Conservation (phyloP, 2,797 vertebrate genomes). For the Channa striata region DNA sequence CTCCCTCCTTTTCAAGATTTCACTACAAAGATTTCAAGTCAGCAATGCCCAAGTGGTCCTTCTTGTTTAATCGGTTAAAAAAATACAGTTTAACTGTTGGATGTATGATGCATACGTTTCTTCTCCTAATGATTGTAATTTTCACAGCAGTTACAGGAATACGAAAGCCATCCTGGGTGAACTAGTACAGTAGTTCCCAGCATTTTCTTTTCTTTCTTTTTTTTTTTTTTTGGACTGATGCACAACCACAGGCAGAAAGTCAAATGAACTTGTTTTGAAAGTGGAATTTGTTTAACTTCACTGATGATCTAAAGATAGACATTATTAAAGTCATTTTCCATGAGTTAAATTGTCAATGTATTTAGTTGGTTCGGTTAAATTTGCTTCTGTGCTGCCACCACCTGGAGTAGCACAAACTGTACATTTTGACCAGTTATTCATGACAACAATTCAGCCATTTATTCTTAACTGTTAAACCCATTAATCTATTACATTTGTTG, state of each 20-base stretch:
- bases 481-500: too few relatives aligned
- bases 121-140: conserved; percentile 12
- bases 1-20: conserved; percentile 14
- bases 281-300: not conserved
- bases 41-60: conserved; percentile 44
- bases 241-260: not conserved
- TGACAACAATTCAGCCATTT: not conserved
- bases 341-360: not conserved
- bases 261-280: not conserved
- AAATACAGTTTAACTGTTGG: conserved; percentile 35
- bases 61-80: conserved; percentile 30
- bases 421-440: not conserved
- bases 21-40: conserved; percentile 19
- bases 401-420: not conserved
- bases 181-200: conserved; percentile 41
- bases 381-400: not conserved
- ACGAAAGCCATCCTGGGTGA: conserved; percentile 66
- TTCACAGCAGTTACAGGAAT: conserved; percentile 64
- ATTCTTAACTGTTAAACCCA: not conserved
- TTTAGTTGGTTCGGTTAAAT: not conserved
- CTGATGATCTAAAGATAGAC: not conserved
- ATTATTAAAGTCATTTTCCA: not conserved
- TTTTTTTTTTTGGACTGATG: not conserved
- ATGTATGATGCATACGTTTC: not conserved
- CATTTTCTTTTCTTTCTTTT: not conserved